Evolutionary conservation across 2,797 vertebrate genomes (phyloP).

Genomic region (Xiphophorus birchmanni): DNA sequence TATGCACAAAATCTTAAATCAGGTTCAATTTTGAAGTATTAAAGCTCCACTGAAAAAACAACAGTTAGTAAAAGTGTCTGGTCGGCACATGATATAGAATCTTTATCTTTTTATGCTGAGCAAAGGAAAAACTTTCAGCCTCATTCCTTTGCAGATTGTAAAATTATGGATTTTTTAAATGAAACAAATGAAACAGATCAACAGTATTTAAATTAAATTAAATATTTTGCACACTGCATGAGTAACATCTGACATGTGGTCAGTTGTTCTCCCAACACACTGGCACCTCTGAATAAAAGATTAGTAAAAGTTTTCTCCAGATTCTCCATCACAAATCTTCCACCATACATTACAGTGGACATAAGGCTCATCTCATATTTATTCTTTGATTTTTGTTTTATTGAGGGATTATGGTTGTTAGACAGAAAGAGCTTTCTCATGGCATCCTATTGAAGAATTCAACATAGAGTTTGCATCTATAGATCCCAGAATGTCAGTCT

Average conservation of each 20-base stretch:
- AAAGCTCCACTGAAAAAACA: neutral
- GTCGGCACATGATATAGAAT: conserved; percentile 4
- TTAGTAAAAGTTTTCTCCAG: neutral
- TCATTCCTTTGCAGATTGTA: neutral
- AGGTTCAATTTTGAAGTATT: neutral
- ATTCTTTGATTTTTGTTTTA: neutral
- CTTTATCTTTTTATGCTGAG: conserved; percentile 15
- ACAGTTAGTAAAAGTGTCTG: neutral
- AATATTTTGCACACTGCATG: neutral
- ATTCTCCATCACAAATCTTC: neutral
- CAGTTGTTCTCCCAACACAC: neutral
- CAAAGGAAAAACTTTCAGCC: neutral
- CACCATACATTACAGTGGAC: neutral
- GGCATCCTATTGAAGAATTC: neutral
- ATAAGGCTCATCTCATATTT: neutral
- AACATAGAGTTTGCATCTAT: neutral
- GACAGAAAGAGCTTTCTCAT: neutral
- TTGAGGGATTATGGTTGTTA: neutral
- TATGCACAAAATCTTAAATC: conserved; percentile 7
- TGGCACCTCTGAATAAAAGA: neutral
- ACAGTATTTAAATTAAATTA: neutral
- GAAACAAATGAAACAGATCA: neutral
- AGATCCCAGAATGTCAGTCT: neutral
- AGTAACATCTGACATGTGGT: neutral
- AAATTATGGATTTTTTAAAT: neutral